These are phyloP conservation scores for Poecilia picta DNA, from an alignment of 2,797 vertebrate genomes.

Conservation along the genomic window DNA sequence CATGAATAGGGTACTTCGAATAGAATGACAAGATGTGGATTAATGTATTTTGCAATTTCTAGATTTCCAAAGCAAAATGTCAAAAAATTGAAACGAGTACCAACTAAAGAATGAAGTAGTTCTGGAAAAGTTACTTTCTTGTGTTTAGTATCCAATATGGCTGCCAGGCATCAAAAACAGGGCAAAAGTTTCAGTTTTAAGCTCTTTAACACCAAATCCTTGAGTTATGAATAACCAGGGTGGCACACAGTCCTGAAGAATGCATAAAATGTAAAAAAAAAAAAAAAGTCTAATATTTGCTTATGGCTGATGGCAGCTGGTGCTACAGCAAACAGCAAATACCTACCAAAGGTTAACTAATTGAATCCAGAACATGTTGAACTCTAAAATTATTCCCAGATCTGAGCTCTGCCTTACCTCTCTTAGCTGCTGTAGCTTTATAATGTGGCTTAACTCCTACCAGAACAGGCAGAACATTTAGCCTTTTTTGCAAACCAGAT, in stretches of 20 bases:
- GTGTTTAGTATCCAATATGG: background rate
- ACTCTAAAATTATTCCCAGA: background rate
- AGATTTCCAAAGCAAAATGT: background rate
- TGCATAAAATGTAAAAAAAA: background rate
- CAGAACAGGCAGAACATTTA: background rate
- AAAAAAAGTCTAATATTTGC: background rate
- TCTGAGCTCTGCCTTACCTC: background rate
- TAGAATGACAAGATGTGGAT: background rate
- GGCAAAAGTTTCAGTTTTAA: background rate
- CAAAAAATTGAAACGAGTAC: background rate
- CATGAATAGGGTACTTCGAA: background rate
- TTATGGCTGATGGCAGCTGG: background rate
- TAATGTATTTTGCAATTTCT: background rate
- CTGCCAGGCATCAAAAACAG: no score
- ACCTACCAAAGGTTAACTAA: background rate
- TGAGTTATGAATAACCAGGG: background rate
- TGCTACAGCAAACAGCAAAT: background rate
- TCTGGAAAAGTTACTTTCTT: no score
- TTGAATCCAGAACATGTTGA: background rate
- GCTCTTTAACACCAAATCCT: background rate
- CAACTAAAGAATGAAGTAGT: background rate
- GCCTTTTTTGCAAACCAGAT: background rate
- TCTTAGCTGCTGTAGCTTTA: no score
- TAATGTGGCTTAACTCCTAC: background rate
- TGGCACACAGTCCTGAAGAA: background rate